Conservation (phyloP, 2,797 vertebrate genomes). For the Pagetopsis macropterus region DNA sequence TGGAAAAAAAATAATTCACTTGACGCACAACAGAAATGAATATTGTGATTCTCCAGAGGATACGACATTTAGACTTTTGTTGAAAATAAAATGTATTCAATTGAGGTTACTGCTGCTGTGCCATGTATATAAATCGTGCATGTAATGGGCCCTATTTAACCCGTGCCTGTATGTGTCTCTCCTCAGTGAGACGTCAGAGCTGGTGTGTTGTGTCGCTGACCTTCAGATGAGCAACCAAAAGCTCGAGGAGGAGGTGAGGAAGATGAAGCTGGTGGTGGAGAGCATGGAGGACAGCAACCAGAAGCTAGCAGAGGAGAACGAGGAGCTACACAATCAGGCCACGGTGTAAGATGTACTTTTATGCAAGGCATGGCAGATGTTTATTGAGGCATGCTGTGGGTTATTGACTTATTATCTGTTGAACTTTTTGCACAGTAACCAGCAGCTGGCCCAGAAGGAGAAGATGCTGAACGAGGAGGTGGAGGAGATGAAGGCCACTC, state of each 20-base stretch:
- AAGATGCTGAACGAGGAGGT: conserved; percentile 91
- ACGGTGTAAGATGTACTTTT: conserved; percentile 78
- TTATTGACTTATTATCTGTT: neutral
- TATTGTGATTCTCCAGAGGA: no score
- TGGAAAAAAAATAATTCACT: no score
- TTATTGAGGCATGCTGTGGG: neutral
- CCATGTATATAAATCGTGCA: no score
- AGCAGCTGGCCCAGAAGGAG: conserved; percentile 85
- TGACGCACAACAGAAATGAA: no score
- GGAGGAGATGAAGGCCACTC: conserved; percentile 89
- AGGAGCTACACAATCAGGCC: conserved; percentile 80
- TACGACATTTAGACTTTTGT: no score
- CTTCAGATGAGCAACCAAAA: conserved; percentile 91
- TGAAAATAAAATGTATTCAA: no score
- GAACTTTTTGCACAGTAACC: conserved; percentile 77
- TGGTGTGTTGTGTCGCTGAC: conserved; percentile 88
- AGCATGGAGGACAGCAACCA: conserved; percentile 88
- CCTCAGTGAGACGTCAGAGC: conserved; percentile 88
- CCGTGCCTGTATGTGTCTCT: conserved; percentile 32
- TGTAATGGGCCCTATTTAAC: neutral
- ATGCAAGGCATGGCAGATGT: neutral
- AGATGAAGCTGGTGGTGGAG: conserved; percentile 86
- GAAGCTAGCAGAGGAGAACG: conserved; percentile 86
- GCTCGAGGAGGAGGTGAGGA: conserved; percentile 88
- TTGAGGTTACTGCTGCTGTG: no score